These are phyloP conservation scores for Cabera pusaria DNA, from an alignment of 2,888 invertebrate genomes.

Conservation along the genomic window DNA sequence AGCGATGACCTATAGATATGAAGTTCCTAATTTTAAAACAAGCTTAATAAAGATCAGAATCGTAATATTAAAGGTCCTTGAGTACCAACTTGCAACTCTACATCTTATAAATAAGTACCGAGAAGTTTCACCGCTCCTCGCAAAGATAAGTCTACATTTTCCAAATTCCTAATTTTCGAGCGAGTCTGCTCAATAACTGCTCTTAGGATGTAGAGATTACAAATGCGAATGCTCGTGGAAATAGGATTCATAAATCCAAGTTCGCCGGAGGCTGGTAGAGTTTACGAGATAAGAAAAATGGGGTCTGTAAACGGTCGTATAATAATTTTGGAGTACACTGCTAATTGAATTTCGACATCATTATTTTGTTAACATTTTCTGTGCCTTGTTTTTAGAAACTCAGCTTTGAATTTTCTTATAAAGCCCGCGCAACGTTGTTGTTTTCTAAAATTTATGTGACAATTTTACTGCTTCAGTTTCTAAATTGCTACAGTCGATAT, in stretches of 20 bases:
- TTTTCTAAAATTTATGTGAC: no score
- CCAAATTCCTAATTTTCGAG: slow-evolving; percentile 7
- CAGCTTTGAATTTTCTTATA: not conserved
- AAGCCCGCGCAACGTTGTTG: no score
- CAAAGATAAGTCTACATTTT: slow-evolving; percentile 8
- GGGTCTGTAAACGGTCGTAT: slow-evolving; percentile 2
- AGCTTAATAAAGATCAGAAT: no score
- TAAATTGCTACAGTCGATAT: no score
- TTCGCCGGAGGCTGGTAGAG: slow-evolving; percentile 22
- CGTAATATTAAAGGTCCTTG: no score
- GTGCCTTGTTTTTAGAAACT: not conserved
- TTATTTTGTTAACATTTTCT: slow-evolving; percentile 5
- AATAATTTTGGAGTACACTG: slow-evolving; percentile 1
- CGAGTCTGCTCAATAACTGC: slow-evolving; percentile 11
- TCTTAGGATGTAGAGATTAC: slow-evolving; percentile 19
- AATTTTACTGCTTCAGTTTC: no score
- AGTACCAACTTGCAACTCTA: no score
- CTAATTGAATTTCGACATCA: slow-evolving; percentile 9
- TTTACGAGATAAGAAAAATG: slow-evolving; percentile 21
- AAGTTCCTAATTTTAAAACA: not conserved
- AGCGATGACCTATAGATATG: no score
- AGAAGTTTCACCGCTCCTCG: not conserved
- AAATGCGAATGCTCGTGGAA: slow-evolving; percentile 19
- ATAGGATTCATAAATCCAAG: slow-evolving; percentile 22
- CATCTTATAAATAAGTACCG: not conserved